Evolutionary conservation across 2,113 vertebrate genomes (phyloP).

Genomic region (Saimiri boliviensis): DNA sequence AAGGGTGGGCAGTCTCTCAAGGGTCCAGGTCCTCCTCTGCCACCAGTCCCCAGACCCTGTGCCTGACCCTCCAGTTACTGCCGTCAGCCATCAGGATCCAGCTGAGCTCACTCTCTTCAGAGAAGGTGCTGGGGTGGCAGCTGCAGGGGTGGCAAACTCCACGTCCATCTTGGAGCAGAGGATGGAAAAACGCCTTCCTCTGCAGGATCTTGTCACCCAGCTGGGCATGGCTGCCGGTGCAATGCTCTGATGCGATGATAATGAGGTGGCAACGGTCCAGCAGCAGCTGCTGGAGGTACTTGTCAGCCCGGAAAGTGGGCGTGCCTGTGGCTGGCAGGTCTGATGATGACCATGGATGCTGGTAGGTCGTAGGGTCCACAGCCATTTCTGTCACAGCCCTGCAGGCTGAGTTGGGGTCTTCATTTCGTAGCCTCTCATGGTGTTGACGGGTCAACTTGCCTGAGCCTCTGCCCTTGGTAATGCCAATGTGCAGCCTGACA

Average conservation of each 20-base stretch:
- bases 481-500: slow-evolving; percentile 20
- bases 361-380: slow-evolving; percentile 10
- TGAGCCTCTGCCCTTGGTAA: not conserved
- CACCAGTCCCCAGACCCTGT: not conserved
- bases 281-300: slow-evolving; percentile 31
- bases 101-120: not conserved
- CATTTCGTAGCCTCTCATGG: slow-evolving; percentile 53
- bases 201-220: slow-evolving; percentile 49
- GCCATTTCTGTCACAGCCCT: slow-evolving; percentile 68
- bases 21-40: too few species aligned
- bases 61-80: not conserved
- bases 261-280: slow-evolving; percentile 73
- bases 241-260: slow-evolving; percentile 59
- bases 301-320: not conserved
- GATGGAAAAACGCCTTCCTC: slow-evolving; percentile 47
- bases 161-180: slow-evolving; percentile 30
- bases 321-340: slow-evolving; percentile 76
- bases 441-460: slow-evolving; percentile 75
- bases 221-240: slow-evolving; percentile 36
- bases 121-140: not conserved
- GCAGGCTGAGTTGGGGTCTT: slow-evolving; percentile 58
- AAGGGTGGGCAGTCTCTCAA: not conserved
- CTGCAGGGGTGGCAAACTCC: not conserved
- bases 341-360: slow-evolving; percentile 72
- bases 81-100: not conserved